phyloP scores from a whole-genome alignment of 2,113 vertebrate genomes.

The Coryphaenoides rupestris region DNA sequence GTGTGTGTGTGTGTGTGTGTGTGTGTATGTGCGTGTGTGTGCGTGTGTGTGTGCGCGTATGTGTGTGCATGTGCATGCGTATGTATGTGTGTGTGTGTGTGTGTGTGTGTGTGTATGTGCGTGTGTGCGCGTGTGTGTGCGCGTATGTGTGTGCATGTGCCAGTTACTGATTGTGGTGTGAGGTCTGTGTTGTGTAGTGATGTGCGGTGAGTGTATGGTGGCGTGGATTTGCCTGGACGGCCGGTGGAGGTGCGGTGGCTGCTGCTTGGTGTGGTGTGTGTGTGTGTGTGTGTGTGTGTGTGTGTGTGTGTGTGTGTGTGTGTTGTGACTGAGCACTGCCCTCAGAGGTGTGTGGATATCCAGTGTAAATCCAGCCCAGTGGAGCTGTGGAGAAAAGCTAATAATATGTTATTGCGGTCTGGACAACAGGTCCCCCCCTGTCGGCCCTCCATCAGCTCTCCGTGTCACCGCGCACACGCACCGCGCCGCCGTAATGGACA shows the following conservation, averaged over 20 bases:
- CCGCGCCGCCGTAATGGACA: conserved; percentile 74
- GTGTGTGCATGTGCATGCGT: not conserved
- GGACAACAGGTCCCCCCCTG: conserved; percentile 63
- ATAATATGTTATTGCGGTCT: conserved; percentile 79
- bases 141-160: not conserved
- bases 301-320: too few species aligned
- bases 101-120: too few species aligned
- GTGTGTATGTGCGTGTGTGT: too few species aligned
- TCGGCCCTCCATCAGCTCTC: conserved; percentile 71
- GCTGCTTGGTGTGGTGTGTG: too few species aligned
- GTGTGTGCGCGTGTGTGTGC: not conserved
- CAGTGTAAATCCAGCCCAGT: conserved; percentile 76
- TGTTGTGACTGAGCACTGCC: conserved; percentile 65
- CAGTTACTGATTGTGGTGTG: too few species aligned
- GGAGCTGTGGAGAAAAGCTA: conserved; percentile 74
- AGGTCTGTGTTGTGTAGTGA: too few species aligned
- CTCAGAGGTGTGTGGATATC: conserved; percentile 75
- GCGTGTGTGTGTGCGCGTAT: too few species aligned
- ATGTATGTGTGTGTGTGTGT: not conserved
- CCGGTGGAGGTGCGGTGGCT: conserved; percentile 49
- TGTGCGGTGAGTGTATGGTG: too few species aligned
- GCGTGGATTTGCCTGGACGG: too few species aligned
- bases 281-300: too few species aligned
- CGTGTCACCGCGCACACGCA: conserved; percentile 71
- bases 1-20: too few species aligned